phyloP scores from a whole-genome alignment of 2,113 vertebrate species.

The Gobio gobio region DNA sequence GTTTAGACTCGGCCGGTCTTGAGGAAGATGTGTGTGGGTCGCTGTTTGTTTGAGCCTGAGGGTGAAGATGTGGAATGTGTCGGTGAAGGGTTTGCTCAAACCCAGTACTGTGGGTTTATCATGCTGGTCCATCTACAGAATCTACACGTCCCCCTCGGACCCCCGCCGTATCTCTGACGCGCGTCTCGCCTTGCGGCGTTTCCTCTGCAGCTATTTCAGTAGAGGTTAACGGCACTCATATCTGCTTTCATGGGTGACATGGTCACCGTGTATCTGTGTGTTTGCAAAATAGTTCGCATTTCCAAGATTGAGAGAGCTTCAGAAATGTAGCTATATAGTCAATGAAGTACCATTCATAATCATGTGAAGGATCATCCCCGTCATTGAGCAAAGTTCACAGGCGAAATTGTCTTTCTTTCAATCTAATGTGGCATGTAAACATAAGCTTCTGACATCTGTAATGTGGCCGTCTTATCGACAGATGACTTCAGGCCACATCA shows the following conservation, averaged over 20 bases:
- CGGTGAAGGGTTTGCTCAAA: not conserved
- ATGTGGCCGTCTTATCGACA: not conserved
- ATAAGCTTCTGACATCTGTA: not conserved
- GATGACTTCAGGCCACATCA: not conserved
- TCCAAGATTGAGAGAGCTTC: not conserved
- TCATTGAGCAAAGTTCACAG: too few relatives aligned
- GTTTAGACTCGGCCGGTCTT: not conserved
- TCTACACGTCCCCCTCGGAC: too few relatives aligned
- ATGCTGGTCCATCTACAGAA: not conserved
- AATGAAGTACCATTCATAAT: not conserved
- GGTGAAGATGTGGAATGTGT: constrained; percentile 27
- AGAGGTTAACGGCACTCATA: constrained; percentile 47
- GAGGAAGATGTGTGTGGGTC: constrained; percentile 2
- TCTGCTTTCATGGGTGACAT: constrained; percentile 42
- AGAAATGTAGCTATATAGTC: not conserved
- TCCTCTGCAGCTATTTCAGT: constrained; percentile 60
- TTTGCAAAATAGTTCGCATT: not conserved
- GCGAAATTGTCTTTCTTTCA: too few relatives aligned
- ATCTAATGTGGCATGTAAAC: not conserved
- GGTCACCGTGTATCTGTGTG: not conserved
- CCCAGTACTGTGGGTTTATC: not conserved
- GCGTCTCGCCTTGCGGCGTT: not conserved
- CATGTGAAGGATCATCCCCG: not conserved
- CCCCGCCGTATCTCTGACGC: not conserved
- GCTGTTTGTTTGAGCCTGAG: constrained; percentile 24